phyloP scores from a whole-genome alignment of 2,797 vertebrate species.

The Esox masquinongy region DNA sequence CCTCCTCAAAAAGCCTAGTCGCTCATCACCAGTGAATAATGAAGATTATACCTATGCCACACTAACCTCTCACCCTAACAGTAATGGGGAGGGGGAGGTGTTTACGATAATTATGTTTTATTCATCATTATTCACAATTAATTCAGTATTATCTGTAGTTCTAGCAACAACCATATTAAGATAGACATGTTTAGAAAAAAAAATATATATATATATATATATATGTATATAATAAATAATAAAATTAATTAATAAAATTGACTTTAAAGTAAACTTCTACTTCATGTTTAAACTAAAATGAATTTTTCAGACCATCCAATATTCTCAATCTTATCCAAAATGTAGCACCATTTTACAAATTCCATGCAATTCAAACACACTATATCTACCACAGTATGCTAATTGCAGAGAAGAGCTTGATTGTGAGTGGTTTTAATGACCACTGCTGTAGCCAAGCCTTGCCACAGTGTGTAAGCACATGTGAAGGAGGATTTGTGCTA shows the following conservation, averaged over 20 bases:
- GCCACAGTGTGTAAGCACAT: conserved; percentile 22
- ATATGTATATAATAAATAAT: no score
- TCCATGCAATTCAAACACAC: background rate
- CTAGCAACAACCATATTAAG: no score
- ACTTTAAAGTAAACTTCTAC: background rate
- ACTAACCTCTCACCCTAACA: no score
- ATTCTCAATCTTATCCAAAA: background rate
- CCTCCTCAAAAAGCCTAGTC: no score
- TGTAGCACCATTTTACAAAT: background rate
- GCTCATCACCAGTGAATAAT: no score
- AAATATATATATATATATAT: no score
- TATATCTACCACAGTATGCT: background rate
- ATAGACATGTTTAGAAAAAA: no score
- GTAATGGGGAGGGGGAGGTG: no score
- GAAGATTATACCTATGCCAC: no score
- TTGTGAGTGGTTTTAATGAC: conserved; percentile 44
- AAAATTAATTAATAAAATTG: background rate
- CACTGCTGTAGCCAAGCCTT: conserved; percentile 11
- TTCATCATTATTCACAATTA: no score
- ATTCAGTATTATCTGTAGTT: no score
- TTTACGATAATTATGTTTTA: no score
- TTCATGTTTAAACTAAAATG: background rate
- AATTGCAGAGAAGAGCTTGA: conserved; percentile 5
- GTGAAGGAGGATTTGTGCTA: conserved; percentile 27
- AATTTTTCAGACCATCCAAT: background rate